These are phyloP conservation scores for Emesis castigata DNA, from an alignment of 2,888 invertebrate genomes.

Conservation along the genomic window DNA sequence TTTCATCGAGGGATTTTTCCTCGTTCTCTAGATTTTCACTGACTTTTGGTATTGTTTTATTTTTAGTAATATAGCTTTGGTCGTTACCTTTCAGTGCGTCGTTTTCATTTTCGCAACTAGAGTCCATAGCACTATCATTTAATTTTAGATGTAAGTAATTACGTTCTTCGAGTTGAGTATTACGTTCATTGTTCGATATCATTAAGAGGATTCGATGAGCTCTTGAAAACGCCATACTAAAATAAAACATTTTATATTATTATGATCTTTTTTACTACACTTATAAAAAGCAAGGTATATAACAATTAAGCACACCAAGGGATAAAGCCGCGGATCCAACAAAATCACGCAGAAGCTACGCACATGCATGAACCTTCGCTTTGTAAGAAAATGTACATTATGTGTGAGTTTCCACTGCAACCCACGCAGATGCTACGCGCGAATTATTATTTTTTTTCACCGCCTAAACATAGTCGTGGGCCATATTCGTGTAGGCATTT, in stretches of 20 bases:
- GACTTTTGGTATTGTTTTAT: background rate
- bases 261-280: background rate
- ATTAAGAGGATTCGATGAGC: slow-evolving; percentile 11
- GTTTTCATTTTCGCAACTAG: slow-evolving; percentile 7
- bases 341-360: background rate
- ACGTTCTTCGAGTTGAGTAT: slow-evolving; percentile 3
- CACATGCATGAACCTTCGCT: too few species aligned
- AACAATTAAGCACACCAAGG: slow-evolving; percentile 1
- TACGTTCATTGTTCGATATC: slow-evolving; percentile 3
- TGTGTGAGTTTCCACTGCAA: background rate
- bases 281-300: slow-evolving; percentile 10
- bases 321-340: slow-evolving; percentile 6
- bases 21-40: slow-evolving; percentile 8
- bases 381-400: too few species aligned
- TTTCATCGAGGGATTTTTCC: slow-evolving; percentile 12
- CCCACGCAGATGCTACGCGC: slow-evolving; percentile 1
- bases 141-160: background rate
- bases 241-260: background rate
- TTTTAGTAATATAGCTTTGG: background rate
- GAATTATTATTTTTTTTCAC: slow-evolving; percentile 2
- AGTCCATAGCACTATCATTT: background rate
- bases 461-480: slow-evolving; percentile 3
- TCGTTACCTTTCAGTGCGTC: background rate
- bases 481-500: slow-evolving; percentile 4
- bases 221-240: background rate